Evolutionary conservation across 1,140 invertebrate genomes (phyloP), one percentile per base, ranked within the genome.

Genomic region (Vollenhovia emeryi): DNA sequence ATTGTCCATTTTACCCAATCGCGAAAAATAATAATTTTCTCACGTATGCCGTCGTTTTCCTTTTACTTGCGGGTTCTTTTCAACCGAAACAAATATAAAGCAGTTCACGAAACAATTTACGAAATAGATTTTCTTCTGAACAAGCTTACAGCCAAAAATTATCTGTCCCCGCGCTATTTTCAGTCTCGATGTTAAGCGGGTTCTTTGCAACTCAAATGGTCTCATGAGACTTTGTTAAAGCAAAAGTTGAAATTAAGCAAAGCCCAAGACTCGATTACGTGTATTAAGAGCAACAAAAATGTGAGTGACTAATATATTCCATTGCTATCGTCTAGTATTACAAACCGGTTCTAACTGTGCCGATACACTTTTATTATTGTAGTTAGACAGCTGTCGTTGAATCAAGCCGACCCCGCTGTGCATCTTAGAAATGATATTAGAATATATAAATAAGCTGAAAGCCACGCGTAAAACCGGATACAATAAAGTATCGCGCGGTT

Each of bases 371-470:
- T 21, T 43, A 62, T 27, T 27, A n/a, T n/a, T n/a, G n/a, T n/a
- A 76, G 43, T 45, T 45, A 21, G 36, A 62, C 74, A 76, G 57
- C 27, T 76, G 52, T 62, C 50, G 21, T 24, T 76, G 6, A 76
- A 76, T 76, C 30, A 62, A 62, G 5, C 27, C 33, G 9, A 75
- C 43, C 24, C 3, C 24, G 8, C 24, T 30, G 18, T 75, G 40
- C 27, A 79, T 79, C 62, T 79, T 40, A 50, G 45, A 18, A 40
- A 40, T 68, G 45, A 68, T 55, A 79, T 68, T 40, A 68, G 6
- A 50, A 55, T 43, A 40, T 15, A 21, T 11, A 52, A 36, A 52
- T 24, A 50, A n/a, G 7, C 2, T 55, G 9, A 21, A 36, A 24
- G 5, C 7, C 8, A 7, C 27, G 13, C n/a, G 11, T 52, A 18